These are phyloP conservation scores for Galbula dea DNA, from an alignment of 2,113 vertebrate genomes.

Conservation along the genomic window DNA sequence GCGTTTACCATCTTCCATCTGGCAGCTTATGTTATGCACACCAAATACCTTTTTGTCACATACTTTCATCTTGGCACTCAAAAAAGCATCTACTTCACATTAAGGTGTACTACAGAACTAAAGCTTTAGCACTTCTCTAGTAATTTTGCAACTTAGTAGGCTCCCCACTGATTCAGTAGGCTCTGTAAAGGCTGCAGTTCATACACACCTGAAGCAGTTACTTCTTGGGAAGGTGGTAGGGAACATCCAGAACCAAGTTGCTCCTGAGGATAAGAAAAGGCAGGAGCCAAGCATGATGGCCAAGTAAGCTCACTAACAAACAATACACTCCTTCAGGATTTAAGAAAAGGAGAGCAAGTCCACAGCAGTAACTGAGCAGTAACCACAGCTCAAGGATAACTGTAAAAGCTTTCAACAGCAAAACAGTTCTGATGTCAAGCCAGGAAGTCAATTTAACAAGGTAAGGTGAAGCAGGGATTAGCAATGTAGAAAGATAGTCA, in stretches of 20 bases:
- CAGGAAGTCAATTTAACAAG: not conserved
- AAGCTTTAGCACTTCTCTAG: not conserved
- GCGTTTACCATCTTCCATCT: not conserved
- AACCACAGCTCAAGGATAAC: not conserved
- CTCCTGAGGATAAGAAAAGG: not conserved
- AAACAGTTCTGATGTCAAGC: not conserved
- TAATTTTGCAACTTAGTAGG: not conserved
- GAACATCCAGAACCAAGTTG: not conserved
- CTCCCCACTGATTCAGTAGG: not conserved
- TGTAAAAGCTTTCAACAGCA: not conserved
- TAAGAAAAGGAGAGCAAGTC: not conserved
- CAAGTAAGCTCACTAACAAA: not conserved
- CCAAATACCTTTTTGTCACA: not conserved
- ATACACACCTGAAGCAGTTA: too few relatives aligned
- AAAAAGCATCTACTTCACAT: not conserved
- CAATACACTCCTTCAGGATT: not conserved
- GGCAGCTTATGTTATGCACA: not conserved
- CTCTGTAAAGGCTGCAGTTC: not conserved
- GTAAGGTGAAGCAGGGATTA: not conserved
- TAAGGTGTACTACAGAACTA: not conserved
- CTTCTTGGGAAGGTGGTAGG: not conserved
- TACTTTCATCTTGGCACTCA: not conserved
- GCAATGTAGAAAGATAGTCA: not conserved
- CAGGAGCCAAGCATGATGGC: not conserved
- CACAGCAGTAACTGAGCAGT: not conserved